Base-by-base conservation (phyloP, 2,888 invertebrate species). In the Luperina testacea region DNA sequence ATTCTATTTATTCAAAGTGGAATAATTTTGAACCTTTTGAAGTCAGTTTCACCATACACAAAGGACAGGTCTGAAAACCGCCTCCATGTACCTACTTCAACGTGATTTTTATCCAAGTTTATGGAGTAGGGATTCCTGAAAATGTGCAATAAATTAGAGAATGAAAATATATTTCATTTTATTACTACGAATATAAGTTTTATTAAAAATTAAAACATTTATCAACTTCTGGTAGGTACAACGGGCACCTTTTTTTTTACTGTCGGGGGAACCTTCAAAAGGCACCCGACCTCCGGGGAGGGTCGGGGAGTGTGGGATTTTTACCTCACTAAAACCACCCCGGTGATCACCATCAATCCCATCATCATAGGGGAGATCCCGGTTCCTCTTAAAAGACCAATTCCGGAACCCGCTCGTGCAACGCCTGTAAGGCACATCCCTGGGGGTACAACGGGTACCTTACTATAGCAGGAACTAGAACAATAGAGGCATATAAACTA, bases 401-500 rank as follows among this genome's bases (percentile, higher is more conserved):
- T 32, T 32, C 32, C 32, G 32, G 32, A 32, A 32, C n/a, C n/a
- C n/a, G n/a, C n/a, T n/a, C 32, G 32, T 32, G 32, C 32, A 32
- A 32, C 32, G 32, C 32, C 32, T 32, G 32, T 32, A 32, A 32
- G 32, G 32, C n/a, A n/a, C n/a, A n/a, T n/a, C n/a, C n/a, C n/a
- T n/a, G n/a, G n/a, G n/a, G 69, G 59, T 74, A 85, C 59, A 72
- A 69, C 71, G n/a, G n/a, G n/a, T 13, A 48, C 13, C 13, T 48
- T 13, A 48, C 45, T 48, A 13, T n/a, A n/a, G 13, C 63, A 78
- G 32, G 24, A 78, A 78, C 59, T 75, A 67, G 70, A 89, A 89
- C 85, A 89, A 89, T 83, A 80, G 84, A 82, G 78, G 71, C 65
- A 81, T 87, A 61, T 82, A 82, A 86, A 80, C 76, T 79, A 85